Evolutionary conservation across 2,888 invertebrate species (phyloP).

Genomic region (Dryobota labecula): DNA sequence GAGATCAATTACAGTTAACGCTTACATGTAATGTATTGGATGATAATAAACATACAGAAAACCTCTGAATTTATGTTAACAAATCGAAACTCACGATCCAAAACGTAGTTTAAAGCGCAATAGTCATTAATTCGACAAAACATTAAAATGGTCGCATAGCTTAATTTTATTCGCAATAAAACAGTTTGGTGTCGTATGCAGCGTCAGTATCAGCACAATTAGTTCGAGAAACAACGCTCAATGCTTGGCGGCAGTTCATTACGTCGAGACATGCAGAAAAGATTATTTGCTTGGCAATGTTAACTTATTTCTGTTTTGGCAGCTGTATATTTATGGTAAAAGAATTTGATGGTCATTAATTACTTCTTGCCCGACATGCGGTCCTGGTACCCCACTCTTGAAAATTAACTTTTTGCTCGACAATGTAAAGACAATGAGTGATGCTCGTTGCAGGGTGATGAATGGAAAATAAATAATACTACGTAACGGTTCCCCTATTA

Average conservation of each 20-base stretch:
- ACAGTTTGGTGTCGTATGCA: conserved; percentile 47
- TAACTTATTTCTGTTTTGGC: conserved; percentile 20
- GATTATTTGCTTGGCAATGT: conserved; percentile 40
- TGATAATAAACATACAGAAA: background rate
- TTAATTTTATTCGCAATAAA: conserved; percentile 45
- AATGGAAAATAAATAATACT: too few species aligned
- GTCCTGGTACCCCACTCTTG: conserved; percentile 11
- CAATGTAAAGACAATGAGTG: too few species aligned
- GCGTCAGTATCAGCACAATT: conserved; percentile 24
- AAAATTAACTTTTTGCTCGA: background rate
- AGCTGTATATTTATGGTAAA: background rate
- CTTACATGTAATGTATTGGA: background rate
- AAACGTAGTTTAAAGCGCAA: conserved; percentile 25
- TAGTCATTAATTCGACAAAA: conserved; percentile 38
- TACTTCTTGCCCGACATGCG: conserved; percentile 22
- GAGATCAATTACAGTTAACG: conserved; percentile 11
- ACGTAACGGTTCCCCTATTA: too few species aligned
- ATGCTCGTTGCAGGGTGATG: too few species aligned
- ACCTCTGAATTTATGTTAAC: conserved; percentile 2
- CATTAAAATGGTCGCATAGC: conserved; percentile 26
- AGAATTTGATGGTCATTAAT: background rate
- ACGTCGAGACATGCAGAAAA: conserved; percentile 52
- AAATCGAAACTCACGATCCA: conserved; percentile 19
- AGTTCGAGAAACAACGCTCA: conserved; percentile 32
- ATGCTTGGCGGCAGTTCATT: conserved; percentile 57